Evolutionary conservation across 2,113 vertebrate genomes (phyloP), one percentile per base, ranked within the genome.

Genomic region (Lipophrys pholis): DNA sequence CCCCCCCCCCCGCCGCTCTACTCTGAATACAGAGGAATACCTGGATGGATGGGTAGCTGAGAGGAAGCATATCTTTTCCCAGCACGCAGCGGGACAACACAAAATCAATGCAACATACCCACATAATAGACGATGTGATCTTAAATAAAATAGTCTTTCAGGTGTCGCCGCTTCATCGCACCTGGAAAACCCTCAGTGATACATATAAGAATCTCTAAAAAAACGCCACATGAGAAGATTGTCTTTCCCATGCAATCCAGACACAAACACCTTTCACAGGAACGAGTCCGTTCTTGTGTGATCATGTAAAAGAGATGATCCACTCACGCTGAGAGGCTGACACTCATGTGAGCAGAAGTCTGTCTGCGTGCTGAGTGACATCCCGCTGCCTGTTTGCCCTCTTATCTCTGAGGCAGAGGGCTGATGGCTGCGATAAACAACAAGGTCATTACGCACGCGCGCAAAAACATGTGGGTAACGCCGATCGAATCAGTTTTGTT

Each of bases 341-440:
- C 51, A 43, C 74, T 15, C 5, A 9, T 8, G 48, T 45, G 57
- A 17, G 11, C 17, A 49, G 52, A 42, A 71, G 45, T 61, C 21
- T 11, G 52, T 65, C 56, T 76, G 77, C 49, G 80, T 77, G 75
- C 12, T 66, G 66, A 78, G 38, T 63, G 83, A 78, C 62, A 66
- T 80, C 73, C 81, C 56, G 72, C 60, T 0, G 49, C 11, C 50
- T 81, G 74, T 71, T 76, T 82, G 61, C 64, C 46, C 43, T 75
- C 69, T 86, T 82, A 73, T 78, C 78, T 81, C 69, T 11, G 63
- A 70, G 67, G 53, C 74, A 48, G 68, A 43, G 40, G 73, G 21
- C 68, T 54, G 76, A 85, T 87, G 51, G 55, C 67, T 12, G 65
- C 35, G 80, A 86, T 85, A 83, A 76, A 75, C 21, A 30, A 53